phyloP scores from a whole-genome alignment of 2,797 vertebrate species.

The Spinus pinus region DNA sequence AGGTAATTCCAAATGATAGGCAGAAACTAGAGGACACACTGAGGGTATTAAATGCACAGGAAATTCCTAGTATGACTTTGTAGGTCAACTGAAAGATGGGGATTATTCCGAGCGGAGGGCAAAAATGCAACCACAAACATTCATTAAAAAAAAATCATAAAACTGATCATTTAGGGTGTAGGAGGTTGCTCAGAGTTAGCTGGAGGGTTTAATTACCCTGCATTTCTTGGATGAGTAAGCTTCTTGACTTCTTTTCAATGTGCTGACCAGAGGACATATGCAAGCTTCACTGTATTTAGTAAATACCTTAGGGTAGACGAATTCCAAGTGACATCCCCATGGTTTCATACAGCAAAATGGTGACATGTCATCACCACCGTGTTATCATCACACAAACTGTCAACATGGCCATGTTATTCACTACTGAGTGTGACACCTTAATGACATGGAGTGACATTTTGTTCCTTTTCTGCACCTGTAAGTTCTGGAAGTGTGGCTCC shows the following conservation, averaged over 20 bases:
- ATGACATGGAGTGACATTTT: not conserved
- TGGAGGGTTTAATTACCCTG: slow-evolving; percentile 17
- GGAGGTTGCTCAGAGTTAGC: not conserved
- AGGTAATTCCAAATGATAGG: not conserved
- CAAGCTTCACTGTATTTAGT: slow-evolving; percentile 51
- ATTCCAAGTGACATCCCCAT: not conserved
- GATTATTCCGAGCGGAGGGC: not conserved
- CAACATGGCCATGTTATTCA: not conserved
- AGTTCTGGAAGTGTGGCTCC: not conserved
- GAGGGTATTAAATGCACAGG: not conserved
- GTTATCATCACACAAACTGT: not conserved
- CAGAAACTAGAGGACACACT: not conserved
- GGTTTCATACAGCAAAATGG: not conserved
- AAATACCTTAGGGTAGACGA: slow-evolving; percentile 5
- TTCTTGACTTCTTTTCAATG: slow-evolving; percentile 36
- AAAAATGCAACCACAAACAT: not conserved
- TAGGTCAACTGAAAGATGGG: not conserved
- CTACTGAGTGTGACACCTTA: not conserved
- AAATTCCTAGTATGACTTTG: not conserved
- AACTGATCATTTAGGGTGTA: not conserved
- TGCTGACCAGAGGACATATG: slow-evolving; percentile 30
- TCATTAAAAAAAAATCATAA: not conserved
- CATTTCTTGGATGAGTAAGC: slow-evolving; percentile 35
- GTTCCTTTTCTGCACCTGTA: fast-evolving
- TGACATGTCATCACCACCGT: not conserved